Percentiles rank a stretch among this genome's conserved stretches.
phyloP scores from a whole-genome alignment of 2,888 invertebrate genomes.

The Nomada goodeniana region DNA sequence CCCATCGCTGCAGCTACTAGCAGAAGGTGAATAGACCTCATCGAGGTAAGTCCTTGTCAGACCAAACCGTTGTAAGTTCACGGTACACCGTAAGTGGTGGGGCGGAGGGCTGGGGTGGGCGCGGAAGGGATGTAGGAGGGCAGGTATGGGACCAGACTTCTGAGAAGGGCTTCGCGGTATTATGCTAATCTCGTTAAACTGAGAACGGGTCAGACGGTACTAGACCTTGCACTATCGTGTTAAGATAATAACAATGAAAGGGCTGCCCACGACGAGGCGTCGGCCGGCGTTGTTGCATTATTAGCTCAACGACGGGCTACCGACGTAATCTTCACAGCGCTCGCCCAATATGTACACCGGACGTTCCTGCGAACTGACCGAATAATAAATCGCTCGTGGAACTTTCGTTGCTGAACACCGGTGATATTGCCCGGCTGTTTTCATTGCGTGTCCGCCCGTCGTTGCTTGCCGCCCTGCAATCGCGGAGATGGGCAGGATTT shows the following conservation, averaged over 20 bases:
- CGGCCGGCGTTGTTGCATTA: slow-evolving; percentile 64
- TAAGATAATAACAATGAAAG: slow-evolving; percentile 80
- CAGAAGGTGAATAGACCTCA: slow-evolving; percentile 48
- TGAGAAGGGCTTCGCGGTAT: slow-evolving; percentile 81
- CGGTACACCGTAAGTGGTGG: slow-evolving; percentile 4
- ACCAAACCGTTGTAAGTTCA: slow-evolving; percentile 30
- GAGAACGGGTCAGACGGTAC: slow-evolving; percentile 80
- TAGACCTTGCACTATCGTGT: slow-evolving; percentile 78
- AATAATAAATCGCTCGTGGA: slow-evolving; percentile 63
- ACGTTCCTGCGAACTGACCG: slow-evolving; percentile 43
- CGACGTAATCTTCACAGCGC: slow-evolving; percentile 67
- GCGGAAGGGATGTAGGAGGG: slow-evolving; percentile 26
- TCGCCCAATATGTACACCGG: slow-evolving; percentile 59
- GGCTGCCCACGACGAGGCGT: slow-evolving; percentile 68
- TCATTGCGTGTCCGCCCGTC: not conserved
- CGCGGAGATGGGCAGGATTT: not conserved
- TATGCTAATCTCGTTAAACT: slow-evolving; percentile 82
- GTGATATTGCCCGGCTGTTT: slow-evolving; percentile 35
- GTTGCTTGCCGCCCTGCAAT: not conserved
- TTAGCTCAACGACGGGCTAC: slow-evolving; percentile 66
- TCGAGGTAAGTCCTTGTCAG: slow-evolving; percentile 47
- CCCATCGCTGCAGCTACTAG: slow-evolving; percentile 30
- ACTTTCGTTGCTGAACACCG: slow-evolving; percentile 40
- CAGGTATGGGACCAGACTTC: slow-evolving; percentile 67
- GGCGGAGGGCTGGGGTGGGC: not conserved